phyloP scores from a whole-genome alignment of 35 echinoderm and acorn worm species.

The Holothuria glaberrima region DNA sequence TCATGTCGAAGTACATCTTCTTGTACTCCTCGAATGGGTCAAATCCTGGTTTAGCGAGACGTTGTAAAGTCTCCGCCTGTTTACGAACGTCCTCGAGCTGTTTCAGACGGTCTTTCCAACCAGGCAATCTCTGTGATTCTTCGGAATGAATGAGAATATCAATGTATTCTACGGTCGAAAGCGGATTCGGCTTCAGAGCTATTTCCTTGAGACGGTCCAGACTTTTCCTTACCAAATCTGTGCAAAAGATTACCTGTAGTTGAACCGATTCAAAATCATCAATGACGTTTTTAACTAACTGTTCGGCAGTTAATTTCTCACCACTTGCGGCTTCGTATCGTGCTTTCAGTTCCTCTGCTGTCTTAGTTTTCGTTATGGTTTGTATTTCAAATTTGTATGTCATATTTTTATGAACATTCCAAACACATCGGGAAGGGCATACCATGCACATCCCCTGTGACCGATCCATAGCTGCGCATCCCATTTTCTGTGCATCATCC shows the following conservation, averaged over 20 bases:
- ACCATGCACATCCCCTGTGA: background rate
- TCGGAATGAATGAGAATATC: slow-evolving; percentile 9
- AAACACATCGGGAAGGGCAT: slow-evolving; percentile 22
- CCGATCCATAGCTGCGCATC: slow-evolving; percentile 29
- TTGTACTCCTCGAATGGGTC: slow-evolving; percentile 52
- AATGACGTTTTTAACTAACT: slow-evolving; percentile 20
- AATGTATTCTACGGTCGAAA: slow-evolving; percentile 43
- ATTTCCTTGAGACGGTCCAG: slow-evolving; percentile 39
- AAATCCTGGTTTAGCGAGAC: slow-evolving; percentile 8
- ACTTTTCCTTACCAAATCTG: background rate
- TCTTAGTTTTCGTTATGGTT: background rate
- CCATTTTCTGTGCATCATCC: background rate
- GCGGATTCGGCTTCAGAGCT: slow-evolving; percentile 19
- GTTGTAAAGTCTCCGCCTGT: slow-evolving; percentile 59
- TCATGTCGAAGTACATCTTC: slow-evolving; percentile 20
- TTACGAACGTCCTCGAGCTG: slow-evolving; percentile 12
- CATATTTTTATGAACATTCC: slow-evolving; percentile 57
- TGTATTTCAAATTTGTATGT: slow-evolving; percentile 47
- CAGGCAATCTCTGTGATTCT: background rate
- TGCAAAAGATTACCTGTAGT: background rate
- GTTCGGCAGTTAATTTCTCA: slow-evolving; percentile 50
- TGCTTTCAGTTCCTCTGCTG: background rate
- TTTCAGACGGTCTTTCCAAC: slow-evolving; percentile 28
- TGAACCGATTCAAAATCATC: slow-evolving; percentile 38
- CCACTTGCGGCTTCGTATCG: slow-evolving; percentile 50